A percentile compares a stretch with the other conserved stretches of the same genome.
phyloP scores from a whole-genome alignment of 2,888 invertebrate genomes.

The Desoria tigrina region DNA sequence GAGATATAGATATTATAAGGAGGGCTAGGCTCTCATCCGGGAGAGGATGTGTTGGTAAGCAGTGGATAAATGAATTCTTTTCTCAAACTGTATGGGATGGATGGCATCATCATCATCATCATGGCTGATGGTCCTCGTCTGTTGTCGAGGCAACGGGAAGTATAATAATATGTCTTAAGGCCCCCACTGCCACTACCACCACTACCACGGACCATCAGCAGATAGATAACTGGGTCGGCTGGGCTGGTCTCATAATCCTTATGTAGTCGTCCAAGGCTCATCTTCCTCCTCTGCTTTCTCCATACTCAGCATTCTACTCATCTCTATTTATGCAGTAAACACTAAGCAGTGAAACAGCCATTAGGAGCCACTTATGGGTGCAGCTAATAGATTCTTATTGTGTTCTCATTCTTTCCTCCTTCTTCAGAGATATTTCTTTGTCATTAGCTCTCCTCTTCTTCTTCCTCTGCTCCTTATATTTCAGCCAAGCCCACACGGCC shows the following conservation, averaged over 20 bases:
- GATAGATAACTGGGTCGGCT: conserved; percentile 8
- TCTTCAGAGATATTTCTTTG: conserved; percentile 22
- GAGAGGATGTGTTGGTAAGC: conserved; percentile 6
- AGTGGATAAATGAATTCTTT: conserved; percentile 14
- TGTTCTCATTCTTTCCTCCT: conserved; percentile 19
- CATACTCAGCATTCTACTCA: conserved; percentile 9
- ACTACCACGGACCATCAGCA: not conserved
- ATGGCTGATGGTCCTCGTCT: conserved; percentile 7
- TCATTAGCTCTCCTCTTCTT: conserved; percentile 12
- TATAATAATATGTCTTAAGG: too few relatives aligned
- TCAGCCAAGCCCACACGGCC: too few relatives aligned
- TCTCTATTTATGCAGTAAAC: conserved; percentile 28
- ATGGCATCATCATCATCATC: conserved; percentile 18
- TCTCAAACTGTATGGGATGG: not conserved
- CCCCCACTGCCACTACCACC: too few relatives aligned
- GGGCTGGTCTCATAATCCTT: conserved; percentile 3
- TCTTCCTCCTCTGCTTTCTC: conserved; percentile 2
- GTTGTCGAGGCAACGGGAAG: not conserved
- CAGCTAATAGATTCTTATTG: conserved; percentile 39
- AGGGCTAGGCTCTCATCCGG: conserved; percentile 1
- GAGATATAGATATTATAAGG: too few relatives aligned
- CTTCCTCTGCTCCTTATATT: not conserved
- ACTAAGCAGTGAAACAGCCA: conserved; percentile 29
- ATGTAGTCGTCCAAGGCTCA: conserved; percentile 7
- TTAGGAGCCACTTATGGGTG: conserved; percentile 36